These are phyloP conservation scores for Drosophila mauritiana DNA, from an alignment of 1,140 invertebrate genomes.

Conservation along the genomic window DNA sequence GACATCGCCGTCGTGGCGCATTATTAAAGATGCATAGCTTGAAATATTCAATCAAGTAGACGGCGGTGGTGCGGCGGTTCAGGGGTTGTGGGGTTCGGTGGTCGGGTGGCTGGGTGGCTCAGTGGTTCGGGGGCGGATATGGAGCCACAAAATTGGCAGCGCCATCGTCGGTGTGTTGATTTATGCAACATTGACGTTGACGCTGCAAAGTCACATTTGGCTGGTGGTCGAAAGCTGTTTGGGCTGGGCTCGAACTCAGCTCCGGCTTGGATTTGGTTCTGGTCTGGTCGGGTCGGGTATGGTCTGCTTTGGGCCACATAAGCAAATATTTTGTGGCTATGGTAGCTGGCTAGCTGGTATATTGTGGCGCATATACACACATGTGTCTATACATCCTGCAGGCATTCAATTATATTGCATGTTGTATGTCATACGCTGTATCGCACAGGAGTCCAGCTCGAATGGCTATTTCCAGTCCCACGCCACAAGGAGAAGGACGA, in stretches of 20 bases:
- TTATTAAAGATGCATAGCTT: constrained; percentile 82
- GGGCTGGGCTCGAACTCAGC: constrained; percentile 26
- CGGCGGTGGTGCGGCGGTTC: constrained; percentile 15
- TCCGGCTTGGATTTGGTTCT: constrained; percentile 16
- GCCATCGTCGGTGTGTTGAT: constrained; percentile 71
- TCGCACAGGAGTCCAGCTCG: constrained; percentile 42
- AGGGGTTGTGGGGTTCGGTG: neutral
- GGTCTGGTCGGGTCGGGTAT: constrained; percentile 23
- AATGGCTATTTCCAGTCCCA: constrained; percentile 66
- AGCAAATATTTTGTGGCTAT: constrained; percentile 79
- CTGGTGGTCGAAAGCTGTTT: constrained; percentile 54
- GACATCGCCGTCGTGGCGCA: constrained; percentile 55
- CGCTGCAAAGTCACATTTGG: constrained; percentile 72
- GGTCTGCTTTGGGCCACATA: constrained; percentile 37
- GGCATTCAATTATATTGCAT: constrained; percentile 80
- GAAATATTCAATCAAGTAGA: constrained; percentile 79
- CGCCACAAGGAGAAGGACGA: constrained; percentile 41
- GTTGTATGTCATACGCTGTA: constrained; percentile 24
- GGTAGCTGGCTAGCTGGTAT: constrained; percentile 38
- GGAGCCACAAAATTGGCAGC: constrained; percentile 66
- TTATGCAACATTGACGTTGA: constrained; percentile 79
- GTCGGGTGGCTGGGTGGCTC: neutral
- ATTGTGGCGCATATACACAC: constrained; percentile 18
- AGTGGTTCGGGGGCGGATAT: constrained; percentile 34
- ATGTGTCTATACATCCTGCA: constrained; percentile 61